These are phyloP conservation scores for Drosophila persimilis DNA, from an alignment of 1,140 invertebrate genomes.

Conservation along the genomic window DNA sequence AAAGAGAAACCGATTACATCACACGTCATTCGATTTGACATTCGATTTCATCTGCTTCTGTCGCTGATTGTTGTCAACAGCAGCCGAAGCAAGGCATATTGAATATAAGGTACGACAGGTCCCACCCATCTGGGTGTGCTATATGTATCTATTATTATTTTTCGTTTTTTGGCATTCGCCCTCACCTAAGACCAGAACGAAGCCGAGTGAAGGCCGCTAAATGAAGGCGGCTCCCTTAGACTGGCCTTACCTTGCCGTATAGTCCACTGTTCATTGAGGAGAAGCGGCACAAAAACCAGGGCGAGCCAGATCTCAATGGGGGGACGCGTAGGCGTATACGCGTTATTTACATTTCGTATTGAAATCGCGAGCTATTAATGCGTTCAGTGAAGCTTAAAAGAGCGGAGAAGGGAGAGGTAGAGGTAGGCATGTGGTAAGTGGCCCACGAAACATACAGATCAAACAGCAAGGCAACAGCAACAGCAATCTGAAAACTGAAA, in stretches of 20 bases:
- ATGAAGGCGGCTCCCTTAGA: too few relatives aligned
- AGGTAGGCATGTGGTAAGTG: not conserved
- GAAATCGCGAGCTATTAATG: slow-evolving; percentile 45
- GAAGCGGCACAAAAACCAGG: slow-evolving; percentile 8
- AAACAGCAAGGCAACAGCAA: slow-evolving; percentile 1
- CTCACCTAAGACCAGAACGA: too few relatives aligned
- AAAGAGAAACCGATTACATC: slow-evolving; percentile 33
- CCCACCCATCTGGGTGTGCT: too few relatives aligned
- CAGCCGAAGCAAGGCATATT: not conserved
- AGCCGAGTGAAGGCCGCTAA: too few relatives aligned
- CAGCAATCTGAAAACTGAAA: not conserved
- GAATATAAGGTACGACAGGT: too few relatives aligned
- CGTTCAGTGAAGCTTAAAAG: not conserved
- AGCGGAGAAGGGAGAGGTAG: too few relatives aligned
- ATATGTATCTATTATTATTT: too few relatives aligned
- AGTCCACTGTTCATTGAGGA: slow-evolving; percentile 1
- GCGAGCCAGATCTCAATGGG: too few relatives aligned
- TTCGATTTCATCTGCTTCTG: slow-evolving; percentile 40
- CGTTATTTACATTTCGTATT: slow-evolving; percentile 40
- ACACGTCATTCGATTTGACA: slow-evolving; percentile 43
- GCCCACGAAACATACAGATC: slow-evolving; percentile 8
- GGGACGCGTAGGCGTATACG: slow-evolving; percentile 34
- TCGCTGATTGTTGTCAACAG: slow-evolving; percentile 21
- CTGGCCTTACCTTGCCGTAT: not conserved
- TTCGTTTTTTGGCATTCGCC: too few relatives aligned